Base-by-base conservation (phyloP, 2,797 vertebrate genomes). In the Oophaga sylvatica region DNA sequence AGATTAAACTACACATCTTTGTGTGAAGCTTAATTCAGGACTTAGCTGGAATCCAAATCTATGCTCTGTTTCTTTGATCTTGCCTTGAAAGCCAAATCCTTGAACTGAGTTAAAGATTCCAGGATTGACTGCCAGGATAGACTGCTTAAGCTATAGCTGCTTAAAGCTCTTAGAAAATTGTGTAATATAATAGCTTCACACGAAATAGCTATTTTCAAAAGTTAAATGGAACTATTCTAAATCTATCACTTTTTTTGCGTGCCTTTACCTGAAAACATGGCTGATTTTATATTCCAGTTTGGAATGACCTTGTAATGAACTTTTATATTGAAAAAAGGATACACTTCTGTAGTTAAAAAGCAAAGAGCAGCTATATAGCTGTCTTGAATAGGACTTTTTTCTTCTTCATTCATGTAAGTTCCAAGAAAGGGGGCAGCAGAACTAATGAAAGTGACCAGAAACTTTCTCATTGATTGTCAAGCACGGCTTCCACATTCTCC, bases 21-120 rank as follows among this genome's bases (percentile, higher is more conserved):
- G 84, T 89, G 59, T 86, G 80, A 79, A 77, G 63, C 84, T 86
- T 89, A 89, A 83, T 86, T 86, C 62, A 35, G 71, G 79, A 81
- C 48, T 89, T 45, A 26, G 26, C 31, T 77, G 45, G 56, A 81
- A 88, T 86, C 70, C 80, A 86, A 83, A 85, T 86, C 88, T 89
- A 62, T 48, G 62, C 70, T 86, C n/a, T 56, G 26, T 86, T 86
- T 67, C 88, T 89, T 89, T 89, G 88, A 86, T 89, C 84, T 86
- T 82, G 71, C 53, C 56, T 73, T 78, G 79, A 81, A 78, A 89
- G 59, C 71, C 80, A 89, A 89, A 86, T 89, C 79, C 67, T 86
- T 85, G 26, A 89, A 86, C 78, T 60, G 31, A 83, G 84, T 86
- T 89, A 65, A 86, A 89, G 73, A 82, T 48, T 75, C 73, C 75